Conservation (phyloP, 2,888 invertebrate species). For the Melieria crassipennis region DNA sequence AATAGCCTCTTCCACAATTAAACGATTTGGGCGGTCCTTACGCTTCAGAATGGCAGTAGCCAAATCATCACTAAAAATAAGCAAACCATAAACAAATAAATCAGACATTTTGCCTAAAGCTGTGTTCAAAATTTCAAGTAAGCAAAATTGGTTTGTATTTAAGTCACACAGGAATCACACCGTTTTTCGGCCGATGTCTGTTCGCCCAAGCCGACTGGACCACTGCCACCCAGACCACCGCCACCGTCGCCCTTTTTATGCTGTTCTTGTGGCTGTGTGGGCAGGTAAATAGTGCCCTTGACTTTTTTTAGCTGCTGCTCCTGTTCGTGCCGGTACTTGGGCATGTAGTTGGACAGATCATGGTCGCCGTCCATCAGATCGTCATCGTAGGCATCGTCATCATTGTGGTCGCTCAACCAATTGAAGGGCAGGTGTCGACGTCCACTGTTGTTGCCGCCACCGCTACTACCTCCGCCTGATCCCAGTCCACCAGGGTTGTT, state of each 20-base stretch:
- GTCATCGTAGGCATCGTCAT: conserved; percentile 35
- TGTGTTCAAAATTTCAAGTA: not conserved
- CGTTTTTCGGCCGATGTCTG: conserved; percentile 22
- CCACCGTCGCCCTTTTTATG: conserved; percentile 11
- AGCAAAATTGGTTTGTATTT: conserved; percentile 2
- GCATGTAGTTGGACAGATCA: conserved; percentile 40
- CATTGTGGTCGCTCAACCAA: conserved; percentile 32
- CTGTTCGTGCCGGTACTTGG: conserved; percentile 46
- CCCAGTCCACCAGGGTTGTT: not conserved
- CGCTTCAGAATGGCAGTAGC: conserved; percentile 98
- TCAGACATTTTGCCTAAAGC: not conserved
- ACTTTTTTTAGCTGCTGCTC: conserved; percentile 40
- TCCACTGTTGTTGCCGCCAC: conserved; percentile 29
- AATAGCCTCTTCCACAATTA: conserved; percentile 96
- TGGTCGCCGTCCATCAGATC: conserved; percentile 36
- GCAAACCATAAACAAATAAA: conserved; percentile 19
- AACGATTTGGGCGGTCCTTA: conserved; percentile 97
- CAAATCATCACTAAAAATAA: conserved; percentile 80
- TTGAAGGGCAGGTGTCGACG: conserved; percentile 30
- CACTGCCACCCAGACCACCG: not conserved
- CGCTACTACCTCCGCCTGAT: conserved; percentile 33
- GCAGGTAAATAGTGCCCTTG: conserved; percentile 7
- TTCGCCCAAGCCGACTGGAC: not conserved
- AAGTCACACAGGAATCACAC: conserved; percentile 21
- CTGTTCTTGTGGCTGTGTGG: conserved; percentile 16